Percentiles rank a stretch among this genome's conserved stretches.
Conservation (phyloP, 2,888 invertebrate species). For the Megamerina dolium region DNA sequence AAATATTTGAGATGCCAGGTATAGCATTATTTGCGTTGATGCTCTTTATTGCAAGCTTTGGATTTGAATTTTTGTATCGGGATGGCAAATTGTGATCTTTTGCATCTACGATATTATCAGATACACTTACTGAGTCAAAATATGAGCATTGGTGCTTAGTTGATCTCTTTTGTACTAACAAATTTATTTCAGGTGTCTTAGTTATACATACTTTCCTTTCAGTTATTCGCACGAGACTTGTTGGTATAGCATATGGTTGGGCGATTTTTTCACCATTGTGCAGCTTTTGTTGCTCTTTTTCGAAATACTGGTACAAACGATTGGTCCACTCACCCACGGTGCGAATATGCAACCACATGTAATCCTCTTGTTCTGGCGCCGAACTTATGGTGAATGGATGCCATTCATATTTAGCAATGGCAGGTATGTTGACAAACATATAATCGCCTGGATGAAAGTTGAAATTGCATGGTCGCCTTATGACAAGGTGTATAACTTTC, state of each 20-base stretch:
- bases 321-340: conserved; percentile 95
- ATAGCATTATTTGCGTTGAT: conserved; percentile 13
- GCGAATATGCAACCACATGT: conserved; percentile 88
- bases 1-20: conserved; percentile 10
- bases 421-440: conserved; percentile 86
- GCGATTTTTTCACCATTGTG: conserved; percentile 60
- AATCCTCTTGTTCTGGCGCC: conserved; percentile 88
- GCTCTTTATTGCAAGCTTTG: conserved; percentile 29
- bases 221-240: conserved; percentile 31
- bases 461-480: conserved; percentile 79
- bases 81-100: conserved; percentile 25
- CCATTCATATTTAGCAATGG: conserved; percentile 90
- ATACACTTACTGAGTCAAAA: conserved; percentile 22
- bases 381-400: conserved; percentile 96
- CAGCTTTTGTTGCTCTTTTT: conserved; percentile 69
- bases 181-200: conserved; percentile 43
- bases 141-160: conserved; percentile 31
- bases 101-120: too few species aligned
- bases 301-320: conserved; percentile 77
- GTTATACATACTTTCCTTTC: conserved; percentile 23
- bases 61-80: conserved; percentile 27
- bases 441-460: conserved; percentile 91
- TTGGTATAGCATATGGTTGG: conserved; percentile 39
- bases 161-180: conserved; percentile 38
- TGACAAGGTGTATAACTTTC: conserved; percentile 84